Evolutionary conservation across 2,113 vertebrate genomes (phyloP).

Genomic region (Dromaius novaehollandiae): DNA sequence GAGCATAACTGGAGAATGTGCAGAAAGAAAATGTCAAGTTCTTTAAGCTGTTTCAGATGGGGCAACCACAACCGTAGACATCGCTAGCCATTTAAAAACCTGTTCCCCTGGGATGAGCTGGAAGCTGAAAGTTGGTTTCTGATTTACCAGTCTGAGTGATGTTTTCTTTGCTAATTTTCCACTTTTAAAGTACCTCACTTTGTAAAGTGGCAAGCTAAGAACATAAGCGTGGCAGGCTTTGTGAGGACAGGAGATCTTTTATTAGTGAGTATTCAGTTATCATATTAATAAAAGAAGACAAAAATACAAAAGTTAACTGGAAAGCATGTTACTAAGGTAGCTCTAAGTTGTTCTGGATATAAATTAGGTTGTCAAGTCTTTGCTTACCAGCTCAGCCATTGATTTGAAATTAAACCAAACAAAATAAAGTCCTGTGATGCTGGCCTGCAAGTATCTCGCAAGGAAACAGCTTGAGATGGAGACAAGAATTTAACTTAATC

Average conservation of each 20-base stretch:
- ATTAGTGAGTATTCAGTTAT: background rate
- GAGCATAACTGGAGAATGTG: too few species aligned
- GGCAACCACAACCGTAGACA: background rate
- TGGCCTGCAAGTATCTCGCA: background rate
- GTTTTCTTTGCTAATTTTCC: background rate
- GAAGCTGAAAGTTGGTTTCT: background rate
- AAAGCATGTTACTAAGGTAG: background rate
- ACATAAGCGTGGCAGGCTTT: background rate
- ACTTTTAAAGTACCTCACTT: accelerated
- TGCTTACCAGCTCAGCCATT: background rate
- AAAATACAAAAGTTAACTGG: background rate
- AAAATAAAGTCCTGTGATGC: background rate
- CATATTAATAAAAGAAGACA: background rate
- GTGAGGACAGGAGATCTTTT: background rate
- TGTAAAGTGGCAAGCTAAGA: background rate
- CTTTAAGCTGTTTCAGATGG: background rate
- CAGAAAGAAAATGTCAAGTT: background rate
- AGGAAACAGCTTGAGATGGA: slow-evolving; percentile 22
- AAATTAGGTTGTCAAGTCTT: background rate
- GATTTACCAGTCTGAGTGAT: background rate
- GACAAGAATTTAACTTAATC: slow-evolving; percentile 27
- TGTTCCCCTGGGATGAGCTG: background rate
- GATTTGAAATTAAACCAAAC: background rate
- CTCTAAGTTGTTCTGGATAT: background rate
- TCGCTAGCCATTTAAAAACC: background rate